Percentiles rank a stretch among this genome's conserved stretches.
These are phyloP conservation scores for Drosophila ambigua DNA, from an alignment of 1,140 invertebrate genomes.

Conservation along the genomic window DNA sequence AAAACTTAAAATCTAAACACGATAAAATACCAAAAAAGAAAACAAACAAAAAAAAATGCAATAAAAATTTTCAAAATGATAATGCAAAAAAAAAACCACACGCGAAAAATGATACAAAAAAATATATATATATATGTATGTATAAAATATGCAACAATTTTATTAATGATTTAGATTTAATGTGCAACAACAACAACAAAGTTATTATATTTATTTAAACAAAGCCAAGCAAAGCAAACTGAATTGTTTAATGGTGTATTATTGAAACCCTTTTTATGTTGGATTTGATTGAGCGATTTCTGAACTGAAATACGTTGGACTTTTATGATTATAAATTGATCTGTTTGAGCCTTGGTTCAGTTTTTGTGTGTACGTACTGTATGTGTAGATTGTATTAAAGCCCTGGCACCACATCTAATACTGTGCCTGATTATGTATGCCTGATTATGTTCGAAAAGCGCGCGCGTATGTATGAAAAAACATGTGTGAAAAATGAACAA, in stretches of 20 bases:
- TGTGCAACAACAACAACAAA: slow-evolving; percentile 24
- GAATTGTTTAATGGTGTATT: slow-evolving; percentile 36
- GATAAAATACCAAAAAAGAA: slow-evolving; percentile 3
- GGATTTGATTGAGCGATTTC: slow-evolving; percentile 17
- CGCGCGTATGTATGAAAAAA: slow-evolving; percentile 67
- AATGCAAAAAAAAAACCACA: slow-evolving; percentile 66
- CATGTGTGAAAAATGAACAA: slow-evolving; percentile 54
- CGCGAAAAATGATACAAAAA: slow-evolving; percentile 60
- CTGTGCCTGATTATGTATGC: slow-evolving; percentile 58
- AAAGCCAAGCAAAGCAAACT: slow-evolving; percentile 11
- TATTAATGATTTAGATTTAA: slow-evolving; percentile 34
- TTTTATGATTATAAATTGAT: slow-evolving; percentile 14
- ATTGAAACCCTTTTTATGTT: slow-evolving; percentile 36
- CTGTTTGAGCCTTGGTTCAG: slow-evolving; percentile 24
- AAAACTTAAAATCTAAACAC: slow-evolving; percentile 11
- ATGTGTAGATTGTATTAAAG: slow-evolving; percentile 52
- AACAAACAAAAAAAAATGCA: slow-evolving; percentile 67
- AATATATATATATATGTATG: slow-evolving; percentile 35
- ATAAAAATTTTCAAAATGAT: slow-evolving; percentile 73
- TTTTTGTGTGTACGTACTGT: slow-evolving; percentile 38
- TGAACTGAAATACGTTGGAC: neutral
- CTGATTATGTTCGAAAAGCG: slow-evolving; percentile 63
- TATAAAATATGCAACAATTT: slow-evolving; percentile 40
- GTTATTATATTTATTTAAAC: slow-evolving; percentile 62
- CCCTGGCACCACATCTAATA: slow-evolving; percentile 38